Conservation (phyloP, 2,797 vertebrate genomes). For the Protosalanx chinensis region DNA sequence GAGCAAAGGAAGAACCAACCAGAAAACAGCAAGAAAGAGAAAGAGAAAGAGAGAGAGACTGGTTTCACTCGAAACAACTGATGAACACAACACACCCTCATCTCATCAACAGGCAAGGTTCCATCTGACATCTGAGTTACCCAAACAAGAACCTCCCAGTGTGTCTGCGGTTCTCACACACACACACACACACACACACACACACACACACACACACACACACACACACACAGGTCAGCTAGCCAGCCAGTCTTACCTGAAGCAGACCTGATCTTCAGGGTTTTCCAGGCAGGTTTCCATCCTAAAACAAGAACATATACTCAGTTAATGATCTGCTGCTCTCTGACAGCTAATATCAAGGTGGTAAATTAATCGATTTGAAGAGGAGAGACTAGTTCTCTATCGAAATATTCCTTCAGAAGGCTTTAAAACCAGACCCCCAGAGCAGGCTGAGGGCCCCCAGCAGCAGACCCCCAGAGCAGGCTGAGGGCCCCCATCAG, state of each 20-base stretch:
- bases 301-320: slow-evolving; percentile 2
- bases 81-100: neutral
- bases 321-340: neutral
- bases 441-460: too few species aligned
- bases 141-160: slow-evolving; percentile 2
- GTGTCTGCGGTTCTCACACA: slow-evolving; percentile 7
- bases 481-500: too few species aligned
- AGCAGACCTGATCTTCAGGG: too few species aligned
- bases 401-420: neutral
- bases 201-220: slow-evolving; percentile 3
- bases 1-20: slow-evolving; percentile 25
- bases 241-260: neutral
- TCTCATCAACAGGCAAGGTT: too few species aligned
- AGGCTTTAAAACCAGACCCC: neutral
- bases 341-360: neutral
- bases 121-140: too few species aligned
- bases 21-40: slow-evolving; percentile 32
- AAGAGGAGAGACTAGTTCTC: too few species aligned
- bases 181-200: slow-evolving; percentile 5
- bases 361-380: neutral
- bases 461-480: too few species aligned
- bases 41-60: slow-evolving; percentile 48
- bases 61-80: slow-evolving; percentile 61
- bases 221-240: neutral
- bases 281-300: neutral